phyloP scores from a whole-genome alignment of 2,797 vertebrate species.

The Scomberomorus guttatus region DNA sequence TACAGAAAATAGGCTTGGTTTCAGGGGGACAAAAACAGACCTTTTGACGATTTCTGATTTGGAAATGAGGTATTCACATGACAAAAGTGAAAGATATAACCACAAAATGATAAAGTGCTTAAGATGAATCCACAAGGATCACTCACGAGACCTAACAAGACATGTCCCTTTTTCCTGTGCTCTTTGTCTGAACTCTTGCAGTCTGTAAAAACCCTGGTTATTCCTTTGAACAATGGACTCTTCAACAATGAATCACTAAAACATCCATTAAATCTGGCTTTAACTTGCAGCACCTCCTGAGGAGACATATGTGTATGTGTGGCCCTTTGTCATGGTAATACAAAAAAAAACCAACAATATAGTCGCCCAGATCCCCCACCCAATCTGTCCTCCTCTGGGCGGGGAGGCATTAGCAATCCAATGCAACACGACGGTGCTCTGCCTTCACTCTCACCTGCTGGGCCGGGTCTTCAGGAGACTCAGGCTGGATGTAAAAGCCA shows the following conservation, averaged over 20 bases:
- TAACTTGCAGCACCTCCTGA: slow-evolving; percentile 60
- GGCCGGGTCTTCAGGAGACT: slow-evolving; percentile 33
- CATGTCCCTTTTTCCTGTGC: not conserved
- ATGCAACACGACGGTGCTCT: slow-evolving; percentile 40
- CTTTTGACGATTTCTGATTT: slow-evolving; percentile 4
- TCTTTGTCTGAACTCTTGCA: slow-evolving; percentile 47
- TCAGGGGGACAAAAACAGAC: not conserved
- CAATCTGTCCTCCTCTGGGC: slow-evolving; percentile 52
- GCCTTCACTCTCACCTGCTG: slow-evolving; percentile 73
- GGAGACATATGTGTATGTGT: slow-evolving; percentile 64
- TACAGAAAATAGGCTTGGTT: not conserved
- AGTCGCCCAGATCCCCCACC: slow-evolving; percentile 50
- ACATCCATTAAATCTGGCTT: slow-evolving; percentile 70
- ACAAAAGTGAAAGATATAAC: not conserved
- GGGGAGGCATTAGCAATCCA: slow-evolving; percentile 72
- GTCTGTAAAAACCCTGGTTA: slow-evolving; percentile 67
- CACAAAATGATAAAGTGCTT: not conserved
- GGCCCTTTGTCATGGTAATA: slow-evolving; percentile 75
- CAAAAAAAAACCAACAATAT: slow-evolving; percentile 51
- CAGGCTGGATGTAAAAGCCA: slow-evolving; percentile 32
- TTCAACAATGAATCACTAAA: slow-evolving; percentile 56
- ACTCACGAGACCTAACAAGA: slow-evolving; percentile 37
- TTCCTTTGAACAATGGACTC: slow-evolving; percentile 58
- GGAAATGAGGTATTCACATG: not conserved
- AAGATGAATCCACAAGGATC: slow-evolving; percentile 30